Evolutionary conservation across 2,797 vertebrate species (phyloP).

Genomic region (Gymnoscopelus braueri): DNA sequence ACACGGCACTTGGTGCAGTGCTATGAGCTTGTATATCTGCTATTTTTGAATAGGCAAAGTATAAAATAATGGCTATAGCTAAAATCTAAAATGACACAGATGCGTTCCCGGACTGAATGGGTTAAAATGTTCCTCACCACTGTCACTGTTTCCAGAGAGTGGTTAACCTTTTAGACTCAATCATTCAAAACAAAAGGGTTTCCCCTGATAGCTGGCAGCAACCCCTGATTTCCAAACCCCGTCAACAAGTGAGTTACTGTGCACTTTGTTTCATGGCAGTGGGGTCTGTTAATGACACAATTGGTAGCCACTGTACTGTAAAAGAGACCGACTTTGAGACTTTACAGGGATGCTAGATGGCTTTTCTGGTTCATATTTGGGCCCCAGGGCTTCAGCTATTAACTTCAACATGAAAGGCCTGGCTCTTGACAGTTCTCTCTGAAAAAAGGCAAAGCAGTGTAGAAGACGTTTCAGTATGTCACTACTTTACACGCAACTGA

Average conservation of each 20-base stretch:
- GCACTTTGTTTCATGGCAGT: slow-evolving; percentile 13
- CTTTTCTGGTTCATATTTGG: slow-evolving; percentile 46
- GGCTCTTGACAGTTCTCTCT: not conserved
- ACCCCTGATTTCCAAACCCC: slow-evolving; percentile 10
- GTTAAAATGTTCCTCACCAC: slow-evolving; percentile 25
- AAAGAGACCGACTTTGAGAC: slow-evolving; percentile 23
- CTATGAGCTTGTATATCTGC: too few relatives aligned
- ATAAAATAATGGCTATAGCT: too few relatives aligned
- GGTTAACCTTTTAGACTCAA: slow-evolving; percentile 26
- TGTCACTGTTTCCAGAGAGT: slow-evolving; percentile 40
- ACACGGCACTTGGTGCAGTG: too few relatives aligned
- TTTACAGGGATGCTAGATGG: slow-evolving; percentile 10
- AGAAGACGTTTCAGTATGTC: too few relatives aligned
- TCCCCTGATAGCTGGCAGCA: slow-evolving; percentile 16
- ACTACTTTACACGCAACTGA: too few relatives aligned
- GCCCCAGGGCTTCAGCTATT: slow-evolving; percentile 17
- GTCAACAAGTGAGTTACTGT: slow-evolving; percentile 56
- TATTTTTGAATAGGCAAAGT: too few relatives aligned
- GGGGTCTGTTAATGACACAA: slow-evolving; percentile 30
- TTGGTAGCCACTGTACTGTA: slow-evolving; percentile 1
- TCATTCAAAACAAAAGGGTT: slow-evolving; percentile 12
- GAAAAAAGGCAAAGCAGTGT: not conserved
- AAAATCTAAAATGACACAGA: too few relatives aligned
- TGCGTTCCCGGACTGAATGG: too few relatives aligned
- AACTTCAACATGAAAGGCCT: slow-evolving; percentile 3